Evolutionary conservation across 2,113 vertebrate genomes (phyloP), one percentile per base, ranked within the genome.

Genomic region (Oncorhynchus tshawytscha): DNA sequence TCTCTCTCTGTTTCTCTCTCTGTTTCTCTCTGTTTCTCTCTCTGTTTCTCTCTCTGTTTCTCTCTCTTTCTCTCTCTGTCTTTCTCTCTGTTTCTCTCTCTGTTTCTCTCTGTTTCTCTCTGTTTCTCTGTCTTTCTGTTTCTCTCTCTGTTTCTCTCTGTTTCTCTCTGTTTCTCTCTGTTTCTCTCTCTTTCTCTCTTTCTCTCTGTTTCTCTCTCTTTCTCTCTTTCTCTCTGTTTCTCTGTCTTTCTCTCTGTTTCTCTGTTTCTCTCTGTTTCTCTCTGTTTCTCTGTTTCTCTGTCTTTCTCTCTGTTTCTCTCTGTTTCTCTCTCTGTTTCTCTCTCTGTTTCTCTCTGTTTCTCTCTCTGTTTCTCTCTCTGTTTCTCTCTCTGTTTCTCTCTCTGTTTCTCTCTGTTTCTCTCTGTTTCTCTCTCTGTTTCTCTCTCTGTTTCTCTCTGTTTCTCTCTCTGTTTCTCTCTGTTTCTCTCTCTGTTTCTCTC

Each of bases 301-400:
- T 31, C 72, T 75, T 72, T 66, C 73, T 6, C 4, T 72, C 66
- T 66, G 1, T 15, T 6, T 67, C 34, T 67, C 57, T 25, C 24
- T 25, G n/a, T n/a, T n/a, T n/a, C n/a, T n/a, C n/a, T n/a, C n/a
- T n/a, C n/a, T n/a, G n/a, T n/a, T n/a, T n/a, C n/a, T n/a, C n/a
- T n/a, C n/a, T n/a, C n/a, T n/a, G n/a, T n/a, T n/a, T n/a, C n/a
- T 76, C 39, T 72, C 18, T 69, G 24, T 31, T 71, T 75, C 71
- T 66, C 73, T 6, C 4, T 72, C 66, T 66, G 1, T 15, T 6
- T 67, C 34, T 67, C 57, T 25, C 24, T 24, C 24, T 24, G 1
- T 24, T 75, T 27, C 27, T 27, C 27, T 27, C 2, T 27, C 25
- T 27, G 25, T n/a, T n/a, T n/a, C n/a, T n/a, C n/a, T n/a, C n/a